Evolutionary conservation across 1,140 invertebrate species (phyloP).

Genomic region (Diabrotica virgifera): DNA sequence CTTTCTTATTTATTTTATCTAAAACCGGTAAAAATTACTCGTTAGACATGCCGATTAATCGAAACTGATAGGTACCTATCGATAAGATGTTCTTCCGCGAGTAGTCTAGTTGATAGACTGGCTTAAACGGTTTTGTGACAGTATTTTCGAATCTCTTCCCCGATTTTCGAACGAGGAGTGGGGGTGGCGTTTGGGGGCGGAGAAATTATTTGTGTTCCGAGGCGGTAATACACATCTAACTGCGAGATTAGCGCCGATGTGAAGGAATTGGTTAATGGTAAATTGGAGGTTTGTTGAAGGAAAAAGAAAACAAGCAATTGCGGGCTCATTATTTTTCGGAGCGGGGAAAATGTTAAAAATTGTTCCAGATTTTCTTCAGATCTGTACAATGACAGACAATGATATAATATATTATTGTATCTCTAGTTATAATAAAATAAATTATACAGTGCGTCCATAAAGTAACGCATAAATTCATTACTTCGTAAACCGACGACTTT

Average conservation of each 20-base stretch:
- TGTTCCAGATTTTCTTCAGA: too few relatives aligned
- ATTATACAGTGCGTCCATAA: too few relatives aligned
- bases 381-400: too few relatives aligned
- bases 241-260: slow-evolving; percentile 15
- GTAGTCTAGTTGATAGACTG: slow-evolving; percentile 25
- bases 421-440: too few relatives aligned
- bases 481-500: too few relatives aligned
- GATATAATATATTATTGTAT: too few relatives aligned
- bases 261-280: slow-evolving; percentile 18
- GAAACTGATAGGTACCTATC: neutral
- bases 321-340: neutral
- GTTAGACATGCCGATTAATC: too few relatives aligned
- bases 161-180: slow-evolving; percentile 30
- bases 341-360: too few relatives aligned
- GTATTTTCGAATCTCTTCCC: slow-evolving; percentile 33
- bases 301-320: slow-evolving; percentile 3
- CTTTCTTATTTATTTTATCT: too few relatives aligned
- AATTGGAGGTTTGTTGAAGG: slow-evolving; percentile 15
- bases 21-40: too few relatives aligned
- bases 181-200: slow-evolving; percentile 26
- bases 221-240: slow-evolving; percentile 30
- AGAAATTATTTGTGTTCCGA: slow-evolving; percentile 5
- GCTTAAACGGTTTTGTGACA: slow-evolving; percentile 6
- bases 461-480: too few relatives aligned
- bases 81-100: neutral